Base-by-base conservation (phyloP, 2,888 invertebrate genomes). In the Plebejus argus region DNA sequence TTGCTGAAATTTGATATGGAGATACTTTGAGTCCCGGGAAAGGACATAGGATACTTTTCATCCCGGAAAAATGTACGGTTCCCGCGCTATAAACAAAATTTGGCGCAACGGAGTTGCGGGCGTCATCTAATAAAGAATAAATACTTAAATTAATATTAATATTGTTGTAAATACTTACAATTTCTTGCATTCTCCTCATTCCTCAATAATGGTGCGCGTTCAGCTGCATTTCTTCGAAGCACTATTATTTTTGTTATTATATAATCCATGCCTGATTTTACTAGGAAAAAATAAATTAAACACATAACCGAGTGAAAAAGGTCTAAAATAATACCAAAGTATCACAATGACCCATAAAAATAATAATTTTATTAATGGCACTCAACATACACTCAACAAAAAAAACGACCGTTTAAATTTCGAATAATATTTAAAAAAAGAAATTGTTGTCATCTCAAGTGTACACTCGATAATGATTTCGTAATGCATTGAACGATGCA, bases 401-500 rank as follows among this genome's bases (percentile, higher is more conserved):
- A 66, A 28, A 61, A 61, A 61, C 10, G 1, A n/a, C 10, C 5
- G 6, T 66, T 33, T 33, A 61, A 61, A 61, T 2, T 66, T 33
- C 18, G 15, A 61, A 28, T 5, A 12, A 12, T 12, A 20, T 58
- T 58, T 23, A 7, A 58, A n/a, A 10, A 61, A 61, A 61, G 8
- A 66, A 66, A 33, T 66, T 66, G 66, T 66, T 66, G 33, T 15
- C 28, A 28, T 61, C 10, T 61, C 4, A 15, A 39, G 71, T 71
- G 71, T 20, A n/a, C 71, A 39, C 71, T 20, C 71, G 20, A 1
- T 70, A n/a, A 70, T 70, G 39, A 66, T 66, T 66, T 66, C 28
- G 66, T 66, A 28, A 28, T 66, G 66, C 28, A 66, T 66, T 20
- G 71, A 39, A 20, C 39, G 71, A 71, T 39, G 71, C 71, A 71